phyloP scores from a whole-genome alignment of 2,797 vertebrate species.

The Sebastes kiyomatsui region DNA sequence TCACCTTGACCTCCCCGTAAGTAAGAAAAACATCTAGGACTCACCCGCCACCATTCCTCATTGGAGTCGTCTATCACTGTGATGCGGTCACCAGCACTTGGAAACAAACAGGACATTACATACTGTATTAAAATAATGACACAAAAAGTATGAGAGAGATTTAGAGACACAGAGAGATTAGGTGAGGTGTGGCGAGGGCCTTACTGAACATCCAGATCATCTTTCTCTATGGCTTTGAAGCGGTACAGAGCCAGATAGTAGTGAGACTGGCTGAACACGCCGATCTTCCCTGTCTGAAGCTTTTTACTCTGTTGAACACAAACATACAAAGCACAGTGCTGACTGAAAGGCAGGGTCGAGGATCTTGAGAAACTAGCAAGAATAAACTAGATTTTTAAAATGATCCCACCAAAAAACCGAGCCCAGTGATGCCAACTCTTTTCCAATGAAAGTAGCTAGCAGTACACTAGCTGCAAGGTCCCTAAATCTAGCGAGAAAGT shows the following conservation, averaged over 20 bases:
- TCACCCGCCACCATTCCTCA: constrained; percentile 95
- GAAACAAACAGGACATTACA: constrained; percentile 25
- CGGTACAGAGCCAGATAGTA: constrained; percentile 94
- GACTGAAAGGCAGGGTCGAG: background rate
- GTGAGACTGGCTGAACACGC: constrained; percentile 88
- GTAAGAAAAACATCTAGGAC: constrained; percentile 9
- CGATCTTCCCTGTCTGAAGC: constrained; percentile 80
- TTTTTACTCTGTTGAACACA: constrained; percentile 86
- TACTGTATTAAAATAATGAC: background rate
- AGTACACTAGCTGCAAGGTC: too few relatives aligned
- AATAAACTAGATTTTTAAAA: too few relatives aligned
- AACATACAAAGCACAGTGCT: background rate
- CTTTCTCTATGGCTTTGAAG: constrained; percentile 94
- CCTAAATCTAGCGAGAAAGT: too few relatives aligned
- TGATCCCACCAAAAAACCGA: too few relatives aligned
- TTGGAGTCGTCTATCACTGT: constrained; percentile 95
- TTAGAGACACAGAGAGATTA: background rate
- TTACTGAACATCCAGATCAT: constrained; percentile 94
- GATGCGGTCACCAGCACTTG: constrained; percentile 92
- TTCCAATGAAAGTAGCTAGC: too few relatives aligned
- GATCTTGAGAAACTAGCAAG: too few relatives aligned
- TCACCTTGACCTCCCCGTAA: background rate
- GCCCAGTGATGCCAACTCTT: too few relatives aligned
- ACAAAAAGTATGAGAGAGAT: background rate
- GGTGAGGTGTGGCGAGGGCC: constrained; percentile 22